Base-by-base conservation (phyloP, 2,888 invertebrate genomes). In the Amphipyra tragopoginis region DNA sequence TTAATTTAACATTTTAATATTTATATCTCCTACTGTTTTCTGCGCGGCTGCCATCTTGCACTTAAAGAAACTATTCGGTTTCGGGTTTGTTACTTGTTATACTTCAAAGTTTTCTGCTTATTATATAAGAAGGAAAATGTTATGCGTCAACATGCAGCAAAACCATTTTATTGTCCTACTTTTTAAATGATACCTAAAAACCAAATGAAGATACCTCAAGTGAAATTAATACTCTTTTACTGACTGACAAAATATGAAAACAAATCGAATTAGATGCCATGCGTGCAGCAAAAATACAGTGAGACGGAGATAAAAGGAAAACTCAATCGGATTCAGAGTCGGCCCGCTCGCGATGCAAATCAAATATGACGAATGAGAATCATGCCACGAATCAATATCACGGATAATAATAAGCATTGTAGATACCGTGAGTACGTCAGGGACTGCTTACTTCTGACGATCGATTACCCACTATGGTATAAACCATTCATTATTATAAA, bases 1-100 rank as follows among this genome's bases (percentile, higher is more conserved):
- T 77, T 75, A 67, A 81, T 76, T 72, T 77, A 69, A 53, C 63
- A 65, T 68, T 70, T 67, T 68, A 62, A 66, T 67, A 71, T 66
- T 74, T 61, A 65, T 68, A 64, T 77, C 59, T 71, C 49, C 48
- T 74, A 59, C 69, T 64, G 58, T 61, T 59, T 58, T 65, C 40
- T 68, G 60, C 3, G n/a, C 33, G 47, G 65, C 59, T 77, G 57
- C 72, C 70, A 72, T 57, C 61, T 51, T 50, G 40, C 26, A 21
- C 34, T 43, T 43, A 57, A 52, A 47, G 47, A 55, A 38, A 60
- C 21, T 29, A 52, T 13, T n/a, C 10, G 15, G 26, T 13, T 47
- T 42, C 34, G 14, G 7, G 26, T 40, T 53, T 40, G 9, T 53
- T 60, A 36, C 21, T 43, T n/a, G 34, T 15, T 29, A 13, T 29